Evolutionary conservation across 2,113 vertebrate genomes (phyloP).

Genomic region (Promerops cafer): DNA sequence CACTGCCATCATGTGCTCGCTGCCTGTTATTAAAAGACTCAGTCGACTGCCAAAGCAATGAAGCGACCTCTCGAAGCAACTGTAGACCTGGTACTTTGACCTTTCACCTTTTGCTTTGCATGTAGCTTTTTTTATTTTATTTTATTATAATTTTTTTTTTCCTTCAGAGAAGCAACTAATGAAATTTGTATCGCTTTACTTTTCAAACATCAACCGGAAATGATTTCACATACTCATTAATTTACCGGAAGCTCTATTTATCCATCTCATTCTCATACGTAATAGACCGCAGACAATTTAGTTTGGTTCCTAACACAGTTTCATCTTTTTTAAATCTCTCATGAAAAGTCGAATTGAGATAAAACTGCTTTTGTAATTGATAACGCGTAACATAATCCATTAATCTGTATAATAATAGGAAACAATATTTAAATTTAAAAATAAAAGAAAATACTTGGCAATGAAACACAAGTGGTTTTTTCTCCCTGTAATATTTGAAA

Average conservation of each 20-base stretch:
- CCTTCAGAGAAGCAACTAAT: constrained; percentile 92
- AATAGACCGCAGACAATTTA: constrained; percentile 62
- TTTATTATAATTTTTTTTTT: neutral
- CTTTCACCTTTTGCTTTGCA: constrained; percentile 99
- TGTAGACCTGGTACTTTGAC: constrained; percentile 99
- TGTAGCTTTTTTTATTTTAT: constrained; percentile 83
- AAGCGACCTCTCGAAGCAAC: constrained; percentile 99
- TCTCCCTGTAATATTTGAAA: constrained; percentile 59
- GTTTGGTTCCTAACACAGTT: constrained; percentile 83
- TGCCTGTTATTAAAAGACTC: constrained; percentile 99
- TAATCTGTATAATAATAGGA: constrained; percentile 66
- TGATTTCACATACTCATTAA: constrained; percentile 72
- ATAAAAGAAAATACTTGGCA: constrained; percentile 53
- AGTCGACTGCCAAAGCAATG: constrained; percentile 99
- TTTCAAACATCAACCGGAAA: constrained; percentile 73
- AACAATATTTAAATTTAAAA: constrained; percentile 24
- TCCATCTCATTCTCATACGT: constrained; percentile 78
- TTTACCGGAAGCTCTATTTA: constrained; percentile 72
- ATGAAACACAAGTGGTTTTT: constrained; percentile 74
- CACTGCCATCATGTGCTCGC: constrained; percentile 99
- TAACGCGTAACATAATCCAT: constrained; percentile 58
- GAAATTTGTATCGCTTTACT: constrained; percentile 83
- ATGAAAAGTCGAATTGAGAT: constrained; percentile 70
- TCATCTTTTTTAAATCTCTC: constrained; percentile 81
- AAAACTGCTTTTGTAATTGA: constrained; percentile 68